Evolutionary conservation across 2,797 vertebrate species (phyloP), one percentile per base, ranked within the genome.

Genomic region (Amphiprion clarkii): DNA sequence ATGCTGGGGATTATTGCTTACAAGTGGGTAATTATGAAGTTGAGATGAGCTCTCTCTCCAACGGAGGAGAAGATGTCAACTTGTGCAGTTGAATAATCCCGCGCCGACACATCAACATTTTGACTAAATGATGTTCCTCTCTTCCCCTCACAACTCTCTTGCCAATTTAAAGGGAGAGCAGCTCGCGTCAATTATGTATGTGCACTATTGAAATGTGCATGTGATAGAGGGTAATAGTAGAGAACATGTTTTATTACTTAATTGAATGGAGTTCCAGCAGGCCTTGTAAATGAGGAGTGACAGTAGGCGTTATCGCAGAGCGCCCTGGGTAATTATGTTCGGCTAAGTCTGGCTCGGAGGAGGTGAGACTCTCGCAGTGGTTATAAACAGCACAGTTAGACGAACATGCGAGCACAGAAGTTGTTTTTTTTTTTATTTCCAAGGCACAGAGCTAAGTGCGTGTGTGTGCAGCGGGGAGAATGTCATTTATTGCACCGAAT

Each of bases 211-310:
- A 87, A 91, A 89, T 75, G 84, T 88, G 88, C 65, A 46, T 76
- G 88, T 77, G 86, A 89, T 83, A 70, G 84, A 90, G 76, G 83
- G 81, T 80, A 90, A 88, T 88, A 90, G 88, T 64, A 74, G 86
- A 89, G 89, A 90, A 86, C 81, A 84, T 87, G 84, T 89, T 93
- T 90, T 92, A 90, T 90, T 86, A 88, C 89, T 84, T 91, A 89
- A 91, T 89, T 89, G 88, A 91, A 85, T 84, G 75, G 88, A 90
- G 84, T 89, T 93, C 88, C 90, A 91, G 91, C 87, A 87, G 88
- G 88, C 84, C 85, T 81, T 92, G 85, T 86, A 92, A 92, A 93
- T 91, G 88, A 93, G 86, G 88, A 92, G 89, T 90, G 92, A 92
- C 92, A 88, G 88, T 85, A 89, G 89, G 87, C 85, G 87, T 90